Evolutionary conservation across 2,113 vertebrate genomes (phyloP).

Genomic region (Asarcornis scutulata): DNA sequence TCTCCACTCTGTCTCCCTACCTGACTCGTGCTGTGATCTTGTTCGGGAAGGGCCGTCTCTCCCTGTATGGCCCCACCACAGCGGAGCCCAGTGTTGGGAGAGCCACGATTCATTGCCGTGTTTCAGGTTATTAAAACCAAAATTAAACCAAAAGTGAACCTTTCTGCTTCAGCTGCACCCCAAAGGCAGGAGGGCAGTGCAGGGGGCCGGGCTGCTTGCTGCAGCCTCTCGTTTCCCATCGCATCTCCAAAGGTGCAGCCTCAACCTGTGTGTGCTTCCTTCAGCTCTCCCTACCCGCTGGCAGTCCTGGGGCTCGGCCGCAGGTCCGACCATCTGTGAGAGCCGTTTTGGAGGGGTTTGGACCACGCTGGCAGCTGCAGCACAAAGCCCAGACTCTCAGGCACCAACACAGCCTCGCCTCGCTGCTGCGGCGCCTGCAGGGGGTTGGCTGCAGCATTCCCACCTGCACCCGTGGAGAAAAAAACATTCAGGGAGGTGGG

Average conservation of each 20-base stretch:
- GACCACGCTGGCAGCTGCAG: not conserved
- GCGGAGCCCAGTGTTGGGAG: not conserved
- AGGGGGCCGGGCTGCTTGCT: not conserved
- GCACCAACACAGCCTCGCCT: accelerated
- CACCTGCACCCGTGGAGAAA: not conserved
- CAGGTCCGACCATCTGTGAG: accelerated
- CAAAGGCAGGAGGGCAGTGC: not conserved
- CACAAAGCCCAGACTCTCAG: not conserved
- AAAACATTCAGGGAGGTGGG: not conserved
- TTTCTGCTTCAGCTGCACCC: not conserved
- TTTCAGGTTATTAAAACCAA: not conserved
- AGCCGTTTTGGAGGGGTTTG: not conserved
- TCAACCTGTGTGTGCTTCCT: accelerated
- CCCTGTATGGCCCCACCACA: accelerated
- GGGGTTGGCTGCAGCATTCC: not conserved
- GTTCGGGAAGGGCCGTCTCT: not conserved
- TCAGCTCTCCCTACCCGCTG: accelerated
- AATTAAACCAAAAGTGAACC: not conserved
- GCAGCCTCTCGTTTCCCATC: not conserved
- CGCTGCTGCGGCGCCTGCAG: not conserved
- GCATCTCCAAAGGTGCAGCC: too few relatives aligned
- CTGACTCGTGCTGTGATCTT: not conserved
- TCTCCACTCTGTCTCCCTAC: not conserved
- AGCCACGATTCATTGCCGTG: not conserved
- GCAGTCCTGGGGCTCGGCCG: accelerated